Percentiles rank a stretch among this genome's conserved stretches.
These are phyloP conservation scores for Gallinago nigripennis DNA, from an alignment of 2,797 vertebrate species.

Conservation along the genomic window DNA sequence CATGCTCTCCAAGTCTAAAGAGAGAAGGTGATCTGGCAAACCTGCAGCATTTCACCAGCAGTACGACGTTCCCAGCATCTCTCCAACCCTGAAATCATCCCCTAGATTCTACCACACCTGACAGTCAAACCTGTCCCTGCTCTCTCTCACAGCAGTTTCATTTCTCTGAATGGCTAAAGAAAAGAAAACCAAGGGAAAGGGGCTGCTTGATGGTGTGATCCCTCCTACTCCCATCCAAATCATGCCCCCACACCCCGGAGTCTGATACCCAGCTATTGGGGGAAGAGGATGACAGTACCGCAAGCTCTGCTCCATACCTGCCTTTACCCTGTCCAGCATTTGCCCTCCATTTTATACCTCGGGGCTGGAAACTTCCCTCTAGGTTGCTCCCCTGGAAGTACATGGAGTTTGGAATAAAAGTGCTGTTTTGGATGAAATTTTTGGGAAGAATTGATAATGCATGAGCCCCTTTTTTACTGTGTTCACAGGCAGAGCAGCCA, in stretches of 20 bases:
- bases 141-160: background rate
- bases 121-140: background rate
- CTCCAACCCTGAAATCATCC: background rate
- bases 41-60: rapidly evolving
- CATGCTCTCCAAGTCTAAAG: background rate
- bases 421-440: background rate
- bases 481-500: background rate
- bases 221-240: background rate
- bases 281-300: background rate
- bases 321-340: background rate
- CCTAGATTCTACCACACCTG: background rate
- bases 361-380: background rate
- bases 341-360: background rate
- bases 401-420: background rate
- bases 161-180: background rate
- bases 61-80: background rate
- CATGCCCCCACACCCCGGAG: rapidly evolving
- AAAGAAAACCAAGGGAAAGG: background rate
- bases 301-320: rapidly evolving
- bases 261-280: background rate
- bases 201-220: background rate
- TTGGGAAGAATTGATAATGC: background rate
- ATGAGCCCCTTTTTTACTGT: background rate
- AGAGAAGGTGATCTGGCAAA: background rate
- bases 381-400: background rate